Evolutionary conservation across 2,797 vertebrate genomes (phyloP).

Genomic region (Clamator glandarius): DNA sequence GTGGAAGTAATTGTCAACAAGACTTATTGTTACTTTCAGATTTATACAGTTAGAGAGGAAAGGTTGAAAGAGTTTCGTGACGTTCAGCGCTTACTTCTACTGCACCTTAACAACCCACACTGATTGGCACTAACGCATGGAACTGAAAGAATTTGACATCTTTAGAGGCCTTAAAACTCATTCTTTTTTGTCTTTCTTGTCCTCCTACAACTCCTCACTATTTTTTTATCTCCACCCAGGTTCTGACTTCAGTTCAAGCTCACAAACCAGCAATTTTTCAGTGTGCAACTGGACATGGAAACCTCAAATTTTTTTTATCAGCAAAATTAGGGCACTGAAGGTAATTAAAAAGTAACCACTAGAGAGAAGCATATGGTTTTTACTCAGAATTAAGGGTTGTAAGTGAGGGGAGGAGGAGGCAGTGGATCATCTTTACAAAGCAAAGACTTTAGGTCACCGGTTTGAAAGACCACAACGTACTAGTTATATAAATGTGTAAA

Average conservation of each 20-base stretch:
- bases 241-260: neutral
- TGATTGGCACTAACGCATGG: constrained; percentile 68
- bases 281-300: neutral
- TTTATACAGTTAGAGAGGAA: constrained; percentile 71
- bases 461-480: neutral
- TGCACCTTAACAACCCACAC: constrained; percentile 54
- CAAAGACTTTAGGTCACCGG: neutral
- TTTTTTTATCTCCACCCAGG: constrained; percentile 11
- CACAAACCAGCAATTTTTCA: constrained; percentile 4
- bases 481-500: constrained; percentile 15
- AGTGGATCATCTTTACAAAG: constrained; percentile 17
- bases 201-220: neutral
- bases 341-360: constrained; percentile 42
- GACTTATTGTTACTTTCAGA: constrained; percentile 78
- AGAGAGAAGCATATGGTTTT: neutral
- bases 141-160: constrained; percentile 58
- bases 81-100: constrained; percentile 58
- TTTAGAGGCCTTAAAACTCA: constrained; percentile 29
- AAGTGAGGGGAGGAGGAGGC: neutral
- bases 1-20: constrained; percentile 78
- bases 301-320: neutral
- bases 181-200: constrained; percentile 12
- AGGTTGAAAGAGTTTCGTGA: constrained; percentile 71
- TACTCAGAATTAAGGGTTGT: neutral
- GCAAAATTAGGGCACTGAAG: constrained; percentile 19